A percentile compares a stretch with the other conserved stretches of the same genome.
These are phyloP conservation scores for Oreortyx pictus DNA, from an alignment of 2,797 vertebrate species.

Conservation along the genomic window DNA sequence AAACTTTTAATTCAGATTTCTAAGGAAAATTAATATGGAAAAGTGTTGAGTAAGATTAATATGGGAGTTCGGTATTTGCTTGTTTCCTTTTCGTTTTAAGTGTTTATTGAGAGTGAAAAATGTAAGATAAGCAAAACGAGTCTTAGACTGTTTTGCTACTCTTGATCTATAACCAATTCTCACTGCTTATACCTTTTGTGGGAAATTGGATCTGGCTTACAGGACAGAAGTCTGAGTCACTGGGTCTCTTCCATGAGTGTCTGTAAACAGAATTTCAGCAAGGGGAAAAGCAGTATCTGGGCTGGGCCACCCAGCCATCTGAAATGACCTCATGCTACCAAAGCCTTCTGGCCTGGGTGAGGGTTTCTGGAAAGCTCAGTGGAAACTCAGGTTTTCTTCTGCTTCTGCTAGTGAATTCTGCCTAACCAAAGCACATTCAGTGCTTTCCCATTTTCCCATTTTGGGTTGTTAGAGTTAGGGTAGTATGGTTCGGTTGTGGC, in stretches of 20 bases:
- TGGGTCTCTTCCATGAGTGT: background rate
- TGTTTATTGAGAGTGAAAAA: background rate
- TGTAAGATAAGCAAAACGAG: background rate
- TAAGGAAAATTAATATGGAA: background rate
- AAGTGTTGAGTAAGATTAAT: background rate
- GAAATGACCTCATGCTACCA: background rate
- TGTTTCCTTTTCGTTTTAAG: background rate
- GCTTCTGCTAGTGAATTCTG: background rate
- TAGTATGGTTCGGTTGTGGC: no score
- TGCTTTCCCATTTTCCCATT: background rate
- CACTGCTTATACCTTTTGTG: background rate
- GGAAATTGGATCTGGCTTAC: constrained; percentile 18
- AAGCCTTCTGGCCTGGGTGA: constrained; percentile 2
- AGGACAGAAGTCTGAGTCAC: background rate
- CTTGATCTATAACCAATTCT: background rate
- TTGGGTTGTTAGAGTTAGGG: no score
- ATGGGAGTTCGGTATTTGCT: background rate
- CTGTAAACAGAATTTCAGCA: constrained; percentile 23
- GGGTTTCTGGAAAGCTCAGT: background rate
- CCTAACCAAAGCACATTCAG: background rate
- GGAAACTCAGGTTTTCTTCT: constrained; percentile 21
- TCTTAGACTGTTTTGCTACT: background rate
- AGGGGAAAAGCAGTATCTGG: background rate
- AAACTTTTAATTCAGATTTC: background rate
- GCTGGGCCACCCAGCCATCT: background rate